Percentiles rank a stretch among this genome's conserved stretches.
These are phyloP conservation scores for Clamator glandarius DNA, from an alignment of 2,797 vertebrate genomes.

Conservation along the genomic window DNA sequence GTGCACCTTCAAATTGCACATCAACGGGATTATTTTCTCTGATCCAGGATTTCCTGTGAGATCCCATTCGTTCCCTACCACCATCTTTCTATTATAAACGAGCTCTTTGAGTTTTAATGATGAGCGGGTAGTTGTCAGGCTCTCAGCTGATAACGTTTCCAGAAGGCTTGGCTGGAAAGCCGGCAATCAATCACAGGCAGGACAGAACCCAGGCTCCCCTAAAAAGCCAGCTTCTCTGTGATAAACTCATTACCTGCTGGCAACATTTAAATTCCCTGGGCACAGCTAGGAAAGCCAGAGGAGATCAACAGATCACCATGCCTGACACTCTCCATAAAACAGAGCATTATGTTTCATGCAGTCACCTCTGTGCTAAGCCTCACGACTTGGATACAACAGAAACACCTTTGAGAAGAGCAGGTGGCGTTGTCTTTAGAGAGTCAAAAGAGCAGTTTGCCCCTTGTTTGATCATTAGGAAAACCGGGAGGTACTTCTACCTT, in stretches of 20 bases:
- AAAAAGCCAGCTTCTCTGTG: neutral
- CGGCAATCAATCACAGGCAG: neutral
- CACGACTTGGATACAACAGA: accelerated
- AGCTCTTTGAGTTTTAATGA: neutral
- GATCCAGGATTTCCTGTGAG: neutral
- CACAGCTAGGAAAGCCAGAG: neutral
- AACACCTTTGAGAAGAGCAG: neutral
- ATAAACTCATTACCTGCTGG: neutral
- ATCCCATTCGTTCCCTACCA: neutral
- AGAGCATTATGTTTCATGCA: accelerated
- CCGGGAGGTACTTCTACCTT: neutral
- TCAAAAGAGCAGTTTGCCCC: neutral
- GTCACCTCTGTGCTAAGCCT: neutral
- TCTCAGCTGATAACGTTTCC: neutral
- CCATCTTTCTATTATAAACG: neutral
- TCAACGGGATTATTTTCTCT: neutral
- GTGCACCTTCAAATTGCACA: neutral
- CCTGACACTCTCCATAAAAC: neutral
- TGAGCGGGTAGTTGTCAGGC: neutral
- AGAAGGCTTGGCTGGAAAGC: neutral
- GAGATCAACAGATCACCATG: accelerated
- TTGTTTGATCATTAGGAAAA: neutral
- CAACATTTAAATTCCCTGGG: neutral
- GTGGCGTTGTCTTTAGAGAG: neutral
- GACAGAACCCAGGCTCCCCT: neutral